A percentile compares a stretch with the other conserved stretches of the same genome.
phyloP scores from a whole-genome alignment of 2,888 invertebrate species.

The Mechanitis messenoides region DNA sequence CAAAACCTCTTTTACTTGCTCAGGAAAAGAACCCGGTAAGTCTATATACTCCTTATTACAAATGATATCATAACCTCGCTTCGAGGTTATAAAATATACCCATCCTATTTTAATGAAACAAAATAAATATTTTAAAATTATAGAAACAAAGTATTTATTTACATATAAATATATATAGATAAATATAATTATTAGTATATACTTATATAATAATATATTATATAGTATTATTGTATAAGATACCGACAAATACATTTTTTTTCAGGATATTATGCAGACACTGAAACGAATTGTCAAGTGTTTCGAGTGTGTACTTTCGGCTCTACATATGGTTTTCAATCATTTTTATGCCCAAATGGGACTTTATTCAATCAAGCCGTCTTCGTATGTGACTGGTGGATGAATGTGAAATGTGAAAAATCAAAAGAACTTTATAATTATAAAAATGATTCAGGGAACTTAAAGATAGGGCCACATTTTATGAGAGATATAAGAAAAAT shows the following conservation, averaged over 20 bases:
- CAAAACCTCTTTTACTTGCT: slow-evolving; percentile 78
- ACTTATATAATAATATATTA: too few species aligned
- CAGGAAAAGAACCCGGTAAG: slow-evolving; percentile 76
- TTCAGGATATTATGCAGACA: slow-evolving; percentile 81
- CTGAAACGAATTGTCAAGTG: slow-evolving; percentile 79
- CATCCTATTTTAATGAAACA: too few species aligned
- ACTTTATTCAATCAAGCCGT: slow-evolving; percentile 81
- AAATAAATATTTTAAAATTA: too few species aligned
- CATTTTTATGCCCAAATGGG: slow-evolving; percentile 81
- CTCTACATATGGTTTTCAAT: slow-evolving; percentile 73
- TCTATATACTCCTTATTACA: not conserved
- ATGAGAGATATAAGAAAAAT: slow-evolving; percentile 77
- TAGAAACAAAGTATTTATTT: too few species aligned
- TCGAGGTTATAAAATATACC: too few species aligned
- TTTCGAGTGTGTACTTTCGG: slow-evolving; percentile 80
- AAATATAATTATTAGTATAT: too few species aligned
- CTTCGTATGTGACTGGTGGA: slow-evolving; percentile 83
- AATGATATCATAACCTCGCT: too few species aligned
- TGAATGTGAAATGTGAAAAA: slow-evolving; percentile 77
- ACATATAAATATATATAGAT: too few species aligned
- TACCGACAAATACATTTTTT: slow-evolving; percentile 23
- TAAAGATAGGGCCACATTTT: slow-evolving; percentile 72
- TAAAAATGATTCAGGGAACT: slow-evolving; percentile 63
- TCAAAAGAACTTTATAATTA: slow-evolving; percentile 58
- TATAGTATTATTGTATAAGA: not conserved